A percentile compares a stretch with the other conserved stretches of the same genome.
phyloP scores from a whole-genome alignment of 1,140 invertebrate species.

The Drosophila navojoa region DNA sequence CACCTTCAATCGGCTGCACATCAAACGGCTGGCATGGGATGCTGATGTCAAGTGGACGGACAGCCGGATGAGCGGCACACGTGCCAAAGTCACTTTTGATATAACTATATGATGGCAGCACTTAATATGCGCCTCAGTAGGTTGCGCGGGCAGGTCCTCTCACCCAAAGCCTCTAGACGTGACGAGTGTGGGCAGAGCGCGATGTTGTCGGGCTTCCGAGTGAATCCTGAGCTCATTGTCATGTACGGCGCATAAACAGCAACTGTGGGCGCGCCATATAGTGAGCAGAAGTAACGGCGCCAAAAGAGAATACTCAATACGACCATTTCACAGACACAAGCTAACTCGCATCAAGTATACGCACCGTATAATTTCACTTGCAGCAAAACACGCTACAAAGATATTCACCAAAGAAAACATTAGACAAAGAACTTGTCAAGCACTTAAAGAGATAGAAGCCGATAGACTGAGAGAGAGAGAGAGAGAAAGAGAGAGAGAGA shows the following conservation, averaged over 20 bases:
- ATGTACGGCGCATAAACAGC: conserved; percentile 70
- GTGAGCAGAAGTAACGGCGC: conserved; percentile 2
- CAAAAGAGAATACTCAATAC: conserved; percentile 52
- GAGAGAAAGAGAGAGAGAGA: too few species aligned
- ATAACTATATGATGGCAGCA: conserved; percentile 71
- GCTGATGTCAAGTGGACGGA: conserved; percentile 59
- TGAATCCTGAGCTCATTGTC: conserved; percentile 64
- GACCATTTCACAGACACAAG: conserved; percentile 32
- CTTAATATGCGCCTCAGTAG: conserved; percentile 61
- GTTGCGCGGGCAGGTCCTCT: conserved; percentile 6
- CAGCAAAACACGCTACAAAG: conserved; percentile 41
- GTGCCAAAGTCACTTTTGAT: conserved; percentile 80
- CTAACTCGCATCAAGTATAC: conserved; percentile 54
- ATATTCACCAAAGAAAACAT: conserved; percentile 41
- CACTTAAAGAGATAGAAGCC: too few species aligned
- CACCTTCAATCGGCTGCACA: conserved; percentile 46
- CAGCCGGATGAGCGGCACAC: conserved; percentile 41
- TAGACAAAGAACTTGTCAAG: conserved; percentile 48
- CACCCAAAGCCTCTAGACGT: conserved; percentile 49
- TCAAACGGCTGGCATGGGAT: conserved; percentile 35
- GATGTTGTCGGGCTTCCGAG: conserved; percentile 33
- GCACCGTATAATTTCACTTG: conserved; percentile 26
- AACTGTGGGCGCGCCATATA: conserved; percentile 6
- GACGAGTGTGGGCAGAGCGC: conserved; percentile 70
- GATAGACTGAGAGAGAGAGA: too few species aligned